A percentile compares a stretch with the other conserved stretches of the same genome.
Evolutionary conservation across 2,888 invertebrate genomes (phyloP).

Genomic region (Yponomeuta cagnagella): DNA sequence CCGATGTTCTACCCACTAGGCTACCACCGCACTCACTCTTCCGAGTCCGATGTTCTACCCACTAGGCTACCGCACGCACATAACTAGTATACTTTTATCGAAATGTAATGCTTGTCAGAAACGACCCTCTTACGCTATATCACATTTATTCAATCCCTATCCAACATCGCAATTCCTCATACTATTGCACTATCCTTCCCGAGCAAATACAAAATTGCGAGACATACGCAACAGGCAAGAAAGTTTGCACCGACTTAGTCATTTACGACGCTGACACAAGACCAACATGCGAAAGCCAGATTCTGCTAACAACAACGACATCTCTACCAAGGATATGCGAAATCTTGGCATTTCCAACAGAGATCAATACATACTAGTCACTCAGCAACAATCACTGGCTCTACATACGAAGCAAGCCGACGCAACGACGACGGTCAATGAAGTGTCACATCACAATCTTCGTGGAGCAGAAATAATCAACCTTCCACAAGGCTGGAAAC

Average conservation of each 20-base stretch:
- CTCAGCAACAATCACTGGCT: constrained; percentile 15
- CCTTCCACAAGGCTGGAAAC: constrained; percentile 8
- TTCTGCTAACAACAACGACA: neutral
- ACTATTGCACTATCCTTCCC: neutral
- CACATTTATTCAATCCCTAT: constrained; percentile 16
- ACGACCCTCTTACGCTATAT: constrained; percentile 8
- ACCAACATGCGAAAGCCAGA: constrained; percentile 12
- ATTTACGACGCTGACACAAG: constrained; percentile 12
- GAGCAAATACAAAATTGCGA: constrained; percentile 11
- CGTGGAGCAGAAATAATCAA: constrained; percentile 11
- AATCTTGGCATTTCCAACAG: constrained; percentile 11
- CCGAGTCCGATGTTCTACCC: too few relatives aligned
- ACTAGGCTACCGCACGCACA: too few relatives aligned
- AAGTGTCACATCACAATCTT: constrained; percentile 7
- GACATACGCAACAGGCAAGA: neutral
- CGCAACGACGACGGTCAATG: constrained; percentile 1
- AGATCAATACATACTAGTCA: constrained; percentile 13
- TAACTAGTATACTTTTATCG: too few relatives aligned
- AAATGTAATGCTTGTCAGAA: neutral
- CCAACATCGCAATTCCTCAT: constrained; percentile 14
- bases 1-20: too few relatives aligned
- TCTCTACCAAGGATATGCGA: neutral
- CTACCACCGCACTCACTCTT: too few relatives aligned
- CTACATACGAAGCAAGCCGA: constrained; percentile 1
- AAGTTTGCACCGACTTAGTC: constrained; percentile 6